phyloP scores from a whole-genome alignment of 2,888 invertebrate genomes.

The Didymodactylos carnosus region DNA sequence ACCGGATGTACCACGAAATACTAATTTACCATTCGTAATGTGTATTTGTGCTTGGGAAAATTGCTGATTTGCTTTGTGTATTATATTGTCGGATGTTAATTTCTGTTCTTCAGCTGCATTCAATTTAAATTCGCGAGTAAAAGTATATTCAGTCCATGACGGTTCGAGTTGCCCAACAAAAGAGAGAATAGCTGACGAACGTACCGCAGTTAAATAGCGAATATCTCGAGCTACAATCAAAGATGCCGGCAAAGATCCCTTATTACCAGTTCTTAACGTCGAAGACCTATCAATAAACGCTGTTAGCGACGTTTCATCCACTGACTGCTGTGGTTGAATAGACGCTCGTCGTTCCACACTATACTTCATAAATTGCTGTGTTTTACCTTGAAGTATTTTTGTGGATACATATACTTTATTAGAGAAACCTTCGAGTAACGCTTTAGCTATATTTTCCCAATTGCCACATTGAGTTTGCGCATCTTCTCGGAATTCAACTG shows the following conservation, averaged over 20 bases:
- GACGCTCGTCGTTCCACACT: background rate
- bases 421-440: background rate
- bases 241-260: background rate
- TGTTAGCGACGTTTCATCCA: background rate
- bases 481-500: background rate
- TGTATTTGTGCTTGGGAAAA: background rate
- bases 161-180: background rate
- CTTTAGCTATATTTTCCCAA: background rate
- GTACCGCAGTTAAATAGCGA: background rate
- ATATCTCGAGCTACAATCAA: background rate
- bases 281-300: background rate
- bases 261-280: background rate
- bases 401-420: background rate
- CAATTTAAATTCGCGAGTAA: background rate
- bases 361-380: background rate
- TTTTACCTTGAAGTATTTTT: background rate
- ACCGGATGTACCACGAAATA: background rate
- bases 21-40: background rate
- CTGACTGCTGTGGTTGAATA: background rate
- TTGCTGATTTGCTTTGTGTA: background rate
- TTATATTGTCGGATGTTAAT: background rate
- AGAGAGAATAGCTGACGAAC: background rate
- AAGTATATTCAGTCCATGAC: background rate
- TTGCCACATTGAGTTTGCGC: background rate
- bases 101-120: background rate